A percentile compares a stretch with the other conserved stretches of the same genome.
These are phyloP conservation scores for Ecliptopera silaceata DNA, from an alignment of 2,888 invertebrate species.

Conservation along the genomic window DNA sequence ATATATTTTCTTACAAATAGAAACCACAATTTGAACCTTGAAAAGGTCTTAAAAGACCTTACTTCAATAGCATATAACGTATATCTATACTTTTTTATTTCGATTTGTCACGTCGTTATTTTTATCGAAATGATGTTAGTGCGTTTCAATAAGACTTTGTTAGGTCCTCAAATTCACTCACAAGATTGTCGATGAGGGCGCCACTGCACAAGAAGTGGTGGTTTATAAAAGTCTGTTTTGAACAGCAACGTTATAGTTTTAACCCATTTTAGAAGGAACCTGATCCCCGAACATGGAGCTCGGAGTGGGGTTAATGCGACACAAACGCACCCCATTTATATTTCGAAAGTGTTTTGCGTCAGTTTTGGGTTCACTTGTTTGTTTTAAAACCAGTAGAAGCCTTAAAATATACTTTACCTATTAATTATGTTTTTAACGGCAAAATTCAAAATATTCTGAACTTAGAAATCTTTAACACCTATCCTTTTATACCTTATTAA, in stretches of 20 bases:
- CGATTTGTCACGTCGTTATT: too few species aligned
- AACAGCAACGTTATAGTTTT: constrained; percentile 1
- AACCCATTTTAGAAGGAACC: constrained; percentile 7
- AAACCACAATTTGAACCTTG: constrained; percentile 10
- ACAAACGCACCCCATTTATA: constrained; percentile 5
- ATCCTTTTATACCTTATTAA: too few species aligned
- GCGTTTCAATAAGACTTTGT: too few species aligned
- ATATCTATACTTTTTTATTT: constrained; percentile 15
- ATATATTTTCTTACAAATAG: constrained; percentile 10
- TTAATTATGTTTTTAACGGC: too few species aligned
- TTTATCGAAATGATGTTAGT: too few species aligned
- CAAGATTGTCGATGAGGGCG: too few species aligned
- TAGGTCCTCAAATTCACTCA: too few species aligned
- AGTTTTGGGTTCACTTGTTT: neutral
- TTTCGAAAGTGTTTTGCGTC: constrained; percentile 16
- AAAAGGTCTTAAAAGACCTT: constrained; percentile 15
- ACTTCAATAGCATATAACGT: constrained; percentile 5
- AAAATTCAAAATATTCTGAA: too few species aligned
- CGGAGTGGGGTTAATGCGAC: constrained; percentile 7
- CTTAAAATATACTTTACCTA: neutral
- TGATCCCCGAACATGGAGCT: constrained; percentile 5
- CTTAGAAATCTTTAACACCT: too few species aligned
- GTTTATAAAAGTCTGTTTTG: neutral
- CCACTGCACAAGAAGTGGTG: too few species aligned
- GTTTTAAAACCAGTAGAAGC: neutral